phyloP scores from a whole-genome alignment of 1,140 invertebrate species.

The Eulimnadia texana region DNA sequence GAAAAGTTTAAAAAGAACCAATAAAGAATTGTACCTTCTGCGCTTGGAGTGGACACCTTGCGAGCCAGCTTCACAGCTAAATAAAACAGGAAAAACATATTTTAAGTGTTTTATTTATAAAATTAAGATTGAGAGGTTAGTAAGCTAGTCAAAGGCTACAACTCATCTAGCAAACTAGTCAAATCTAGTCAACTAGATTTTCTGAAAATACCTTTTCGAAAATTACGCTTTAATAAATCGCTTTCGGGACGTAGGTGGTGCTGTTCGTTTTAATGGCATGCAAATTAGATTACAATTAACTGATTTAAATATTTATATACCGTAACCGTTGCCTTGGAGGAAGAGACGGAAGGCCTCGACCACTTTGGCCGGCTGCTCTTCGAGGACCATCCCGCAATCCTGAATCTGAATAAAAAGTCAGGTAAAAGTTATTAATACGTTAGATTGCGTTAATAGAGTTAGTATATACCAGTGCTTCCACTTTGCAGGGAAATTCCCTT shows the following conservation, averaged over 20 bases:
- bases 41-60: not conserved
- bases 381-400: slow-evolving; percentile 95
- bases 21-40: not conserved
- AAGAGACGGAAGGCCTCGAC: slow-evolving; percentile 93
- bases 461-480: too few species aligned
- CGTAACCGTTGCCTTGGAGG: slow-evolving; percentile 95
- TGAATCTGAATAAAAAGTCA: slow-evolving; percentile 48
- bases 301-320: slow-evolving; percentile 39
- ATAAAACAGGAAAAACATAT: not conserved
- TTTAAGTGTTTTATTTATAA: not conserved
- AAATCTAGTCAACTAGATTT: too few species aligned
- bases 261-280: not conserved
- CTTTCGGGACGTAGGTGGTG: not conserved
- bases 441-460: not conserved
- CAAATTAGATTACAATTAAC: slow-evolving; percentile 7
- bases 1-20: too few species aligned
- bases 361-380: slow-evolving; percentile 96
- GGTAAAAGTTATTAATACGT: not conserved
- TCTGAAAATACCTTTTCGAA: too few species aligned
- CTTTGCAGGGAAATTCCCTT: too few species aligned
- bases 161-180: too few species aligned
- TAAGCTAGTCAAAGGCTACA: too few species aligned
- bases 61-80: slow-evolving; percentile 7
- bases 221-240: not conserved
- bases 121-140: too few species aligned